phyloP scores from a whole-genome alignment of 2,797 vertebrate genomes.

The Saxicola maurus region DNA sequence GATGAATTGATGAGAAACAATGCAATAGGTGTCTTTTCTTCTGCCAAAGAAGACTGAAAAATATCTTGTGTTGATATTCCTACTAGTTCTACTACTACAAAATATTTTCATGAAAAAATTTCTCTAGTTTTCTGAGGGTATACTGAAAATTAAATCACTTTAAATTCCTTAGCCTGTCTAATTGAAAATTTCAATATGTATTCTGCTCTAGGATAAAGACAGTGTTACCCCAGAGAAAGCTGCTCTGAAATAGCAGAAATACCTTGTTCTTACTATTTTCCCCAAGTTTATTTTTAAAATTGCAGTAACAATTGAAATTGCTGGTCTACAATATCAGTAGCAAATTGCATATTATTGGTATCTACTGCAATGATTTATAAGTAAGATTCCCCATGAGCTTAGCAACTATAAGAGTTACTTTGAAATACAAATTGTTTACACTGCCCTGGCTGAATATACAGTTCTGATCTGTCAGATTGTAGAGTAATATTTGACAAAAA shows the following conservation, averaged over 20 bases:
- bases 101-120: background rate
- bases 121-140: background rate
- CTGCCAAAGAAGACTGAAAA: background rate
- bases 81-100: background rate
- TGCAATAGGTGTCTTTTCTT: background rate
- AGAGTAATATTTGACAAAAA: background rate
- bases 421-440: background rate
- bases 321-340: background rate
- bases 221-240: background rate
- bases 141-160: background rate
- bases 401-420: background rate
- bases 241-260: background rate
- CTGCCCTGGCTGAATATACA: background rate
- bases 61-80: background rate
- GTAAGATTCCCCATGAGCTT: background rate
- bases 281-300: background rate
- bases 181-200: background rate
- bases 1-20: background rate
- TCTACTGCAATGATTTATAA: background rate
- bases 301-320: background rate
- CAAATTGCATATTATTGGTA: background rate
- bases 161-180: background rate
- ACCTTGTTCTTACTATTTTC: background rate
- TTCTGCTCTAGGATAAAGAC: background rate
- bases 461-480: background rate